Evolutionary conservation across 2,113 vertebrate genomes (phyloP), one percentile per base, ranked within the genome.

Genomic region (Cyanoramphus novaezelandiae): DNA sequence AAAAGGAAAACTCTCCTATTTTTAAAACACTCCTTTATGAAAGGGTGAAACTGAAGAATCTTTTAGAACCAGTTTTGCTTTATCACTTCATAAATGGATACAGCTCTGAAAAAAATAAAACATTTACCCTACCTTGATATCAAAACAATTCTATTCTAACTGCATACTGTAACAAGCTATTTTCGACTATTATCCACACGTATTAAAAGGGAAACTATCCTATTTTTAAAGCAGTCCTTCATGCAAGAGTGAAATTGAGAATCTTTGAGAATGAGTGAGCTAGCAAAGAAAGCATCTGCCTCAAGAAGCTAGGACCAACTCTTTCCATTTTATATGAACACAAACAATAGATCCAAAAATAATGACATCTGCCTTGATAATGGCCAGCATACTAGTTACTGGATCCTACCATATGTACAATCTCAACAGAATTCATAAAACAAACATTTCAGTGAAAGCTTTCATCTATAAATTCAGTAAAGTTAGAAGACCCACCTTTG

Each of bases 401-500:
- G 29, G 13, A 79, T 85, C 37, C 43, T 53, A 6, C 17, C n/a
- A 2, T 4, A 17, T 2, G 21, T 31, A 49, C 31, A n/a, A 84
- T 25, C 25, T 74, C 57, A 92, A 37, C 2, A 70, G 77, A 93
- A 72, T 59, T 81, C 87, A 82, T 33, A 68, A 23, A 0, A 0
- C 14, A 74, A 70, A 33, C 5, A 28, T 50, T 82, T 78, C 28
- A 21, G 68, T 70, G 53, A 71, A 72, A 82, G 13, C 53, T 3
- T 76, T 80, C 7, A 74, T 75, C 33, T 85, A 4, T 18, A 91
- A 82, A 4, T 37, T 76, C 80, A 77, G 11, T 72, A 17, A 85
- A 94, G 31, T 55, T 67, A 86, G 78, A 71, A 52, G 50, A 85
- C 98, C 86, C 93, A 99, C 99, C 99, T 99, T 88, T 99, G 98